phyloP scores from a whole-genome alignment of 2,797 vertebrate genomes.

The Sphaeramia orbicularis region DNA sequence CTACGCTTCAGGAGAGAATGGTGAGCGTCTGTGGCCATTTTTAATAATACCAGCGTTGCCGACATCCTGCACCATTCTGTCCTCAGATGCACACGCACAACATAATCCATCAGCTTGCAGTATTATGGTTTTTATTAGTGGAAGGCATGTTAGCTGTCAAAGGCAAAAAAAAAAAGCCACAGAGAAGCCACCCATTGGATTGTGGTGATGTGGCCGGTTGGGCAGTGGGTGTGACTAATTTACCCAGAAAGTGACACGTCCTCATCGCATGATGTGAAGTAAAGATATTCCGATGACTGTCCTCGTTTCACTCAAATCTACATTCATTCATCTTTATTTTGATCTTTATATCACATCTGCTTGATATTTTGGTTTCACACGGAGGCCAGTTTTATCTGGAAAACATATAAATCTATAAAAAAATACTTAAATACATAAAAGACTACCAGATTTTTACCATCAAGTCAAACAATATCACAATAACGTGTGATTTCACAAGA shows the following conservation, averaged over 20 bases:
- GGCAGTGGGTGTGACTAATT: constrained; percentile 56
- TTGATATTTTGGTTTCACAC: constrained; percentile 25
- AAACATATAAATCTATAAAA: constrained; percentile 37
- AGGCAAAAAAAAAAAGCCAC: constrained; percentile 50
- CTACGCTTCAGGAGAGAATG: constrained; percentile 27
- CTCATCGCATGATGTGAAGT: constrained; percentile 17
- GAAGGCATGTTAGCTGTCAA: constrained; percentile 57
- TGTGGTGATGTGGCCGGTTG: constrained; percentile 71
- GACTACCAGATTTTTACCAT: constrained; percentile 5
- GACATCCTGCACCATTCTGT: constrained; percentile 21
- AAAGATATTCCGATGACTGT: constrained; percentile 30
- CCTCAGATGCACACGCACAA: constrained; percentile 33
- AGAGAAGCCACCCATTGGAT: constrained; percentile 55
- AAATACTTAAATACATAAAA: constrained; percentile 4
- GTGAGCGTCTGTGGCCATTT: constrained; percentile 26
- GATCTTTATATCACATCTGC: constrained; percentile 46
- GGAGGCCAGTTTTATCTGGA: constrained; percentile 36
- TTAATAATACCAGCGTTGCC: constrained; percentile 20
- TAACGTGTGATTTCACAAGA: not conserved
- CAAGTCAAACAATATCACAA: constrained; percentile 12
- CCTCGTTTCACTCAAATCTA: constrained; percentile 21
- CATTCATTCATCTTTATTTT: constrained; percentile 31
- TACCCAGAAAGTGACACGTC: constrained; percentile 62
- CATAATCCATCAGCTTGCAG: constrained; percentile 34
- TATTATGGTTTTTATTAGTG: constrained; percentile 67